phyloP scores from a whole-genome alignment of 2,888 invertebrate species.

The Ophioninae sp. region DNA sequence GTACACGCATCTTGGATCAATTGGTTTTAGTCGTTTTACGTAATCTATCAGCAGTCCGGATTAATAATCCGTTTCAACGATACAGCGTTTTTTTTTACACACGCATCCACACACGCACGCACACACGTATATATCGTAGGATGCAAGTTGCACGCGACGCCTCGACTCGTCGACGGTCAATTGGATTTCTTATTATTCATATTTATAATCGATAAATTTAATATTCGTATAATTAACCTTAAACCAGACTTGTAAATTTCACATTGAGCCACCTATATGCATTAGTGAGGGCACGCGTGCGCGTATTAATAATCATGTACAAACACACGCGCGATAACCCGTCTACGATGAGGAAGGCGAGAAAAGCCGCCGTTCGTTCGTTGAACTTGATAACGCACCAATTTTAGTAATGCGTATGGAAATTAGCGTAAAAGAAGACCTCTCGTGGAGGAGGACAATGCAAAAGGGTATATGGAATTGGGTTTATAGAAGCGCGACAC shows the following conservation, averaged over 20 bases:
- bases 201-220: constrained; percentile 62
- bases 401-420: background rate
- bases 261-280: constrained; percentile 75
- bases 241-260: constrained; percentile 76
- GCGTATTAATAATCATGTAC: constrained; percentile 3
- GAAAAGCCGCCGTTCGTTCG: constrained; percentile 64
- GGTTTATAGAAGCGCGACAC: constrained; percentile 5
- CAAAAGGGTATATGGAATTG: constrained; percentile 13
- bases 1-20: background rate
- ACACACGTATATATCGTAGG: constrained; percentile 38
- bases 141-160: constrained; percentile 47
- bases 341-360: constrained; percentile 68
- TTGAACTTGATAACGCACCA: constrained; percentile 41
- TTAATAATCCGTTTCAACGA: constrained; percentile 38
- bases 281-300: background rate
- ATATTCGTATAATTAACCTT: constrained; percentile 64
- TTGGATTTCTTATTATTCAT: constrained; percentile 51
- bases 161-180: constrained; percentile 62
- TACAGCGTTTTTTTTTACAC: constrained; percentile 3
- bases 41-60: constrained; percentile 13
- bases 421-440: background rate
- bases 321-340: constrained; percentile 57
- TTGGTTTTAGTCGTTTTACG: background rate
- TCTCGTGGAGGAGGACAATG: background rate
- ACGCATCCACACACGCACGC: background rate